Percentiles rank a stretch among this genome's conserved stretches.
These are phyloP conservation scores for Coracias cyanogaster DNA, from an alignment of 2,797 vertebrate genomes.

Conservation along the genomic window DNA sequence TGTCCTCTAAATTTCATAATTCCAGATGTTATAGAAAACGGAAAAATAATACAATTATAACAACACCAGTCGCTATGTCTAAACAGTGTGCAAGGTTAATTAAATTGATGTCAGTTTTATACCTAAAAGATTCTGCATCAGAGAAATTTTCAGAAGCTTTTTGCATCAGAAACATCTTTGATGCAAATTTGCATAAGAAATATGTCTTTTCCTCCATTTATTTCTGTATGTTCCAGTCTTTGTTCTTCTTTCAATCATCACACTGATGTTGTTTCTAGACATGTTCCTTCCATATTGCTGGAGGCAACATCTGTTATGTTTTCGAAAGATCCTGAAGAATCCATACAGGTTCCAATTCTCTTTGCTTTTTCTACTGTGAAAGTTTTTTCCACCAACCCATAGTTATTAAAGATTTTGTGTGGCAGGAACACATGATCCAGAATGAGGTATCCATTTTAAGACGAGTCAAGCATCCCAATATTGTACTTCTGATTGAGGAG, in stretches of 20 bases:
- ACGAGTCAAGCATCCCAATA: conserved; percentile 96
- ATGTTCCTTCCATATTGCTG: background rate
- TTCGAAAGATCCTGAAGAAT: background rate
- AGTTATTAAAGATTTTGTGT: background rate
- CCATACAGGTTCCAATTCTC: background rate
- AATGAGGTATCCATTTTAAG: conserved; percentile 96
- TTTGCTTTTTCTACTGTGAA: background rate
- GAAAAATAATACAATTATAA: background rate
- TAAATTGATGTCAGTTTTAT: background rate
- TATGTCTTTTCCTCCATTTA: background rate
- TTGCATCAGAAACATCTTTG: background rate
- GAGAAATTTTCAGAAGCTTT: background rate
- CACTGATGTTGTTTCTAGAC: background rate
- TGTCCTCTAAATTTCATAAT: background rate
- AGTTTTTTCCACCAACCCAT: background rate
- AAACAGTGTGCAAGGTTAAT: background rate
- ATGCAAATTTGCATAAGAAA: background rate
- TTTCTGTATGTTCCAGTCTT: background rate
- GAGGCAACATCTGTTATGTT: background rate
- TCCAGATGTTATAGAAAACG: background rate
- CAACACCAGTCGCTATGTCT: rapidly evolving
- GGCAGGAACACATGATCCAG: conserved; percentile 97
- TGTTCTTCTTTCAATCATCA: background rate
- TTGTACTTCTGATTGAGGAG: conserved; percentile 96
- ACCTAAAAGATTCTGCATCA: background rate